These are phyloP conservation scores for Cartodere bifasciata DNA, from an alignment of 2,888 invertebrate species.

Conservation along the genomic window DNA sequence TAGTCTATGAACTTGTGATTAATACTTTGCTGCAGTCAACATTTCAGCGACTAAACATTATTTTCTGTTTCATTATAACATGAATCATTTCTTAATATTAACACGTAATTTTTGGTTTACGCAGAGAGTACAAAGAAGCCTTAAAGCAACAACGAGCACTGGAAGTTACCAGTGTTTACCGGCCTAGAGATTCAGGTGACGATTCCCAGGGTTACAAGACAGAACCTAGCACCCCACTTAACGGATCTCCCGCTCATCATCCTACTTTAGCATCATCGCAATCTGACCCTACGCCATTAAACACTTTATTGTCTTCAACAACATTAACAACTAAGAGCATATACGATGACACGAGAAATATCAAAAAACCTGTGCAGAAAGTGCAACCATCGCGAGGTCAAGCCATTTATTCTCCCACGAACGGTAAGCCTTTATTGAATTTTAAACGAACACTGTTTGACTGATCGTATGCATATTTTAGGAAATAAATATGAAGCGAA, in stretches of 20 bases:
- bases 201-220: conserved; percentile 43
- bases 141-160: conserved; percentile 72
- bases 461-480: too few species aligned
- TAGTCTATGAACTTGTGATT: too few species aligned
- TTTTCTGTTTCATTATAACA: neutral
- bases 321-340: conserved; percentile 44
- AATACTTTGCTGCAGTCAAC: too few species aligned
- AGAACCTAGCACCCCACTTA: conserved; percentile 38
- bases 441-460: too few species aligned
- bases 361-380: conserved; percentile 63
- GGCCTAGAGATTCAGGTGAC: conserved; percentile 47
- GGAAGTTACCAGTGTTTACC: conserved; percentile 57
- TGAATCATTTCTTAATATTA: neutral
- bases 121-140: conserved; percentile 81
- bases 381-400: conserved; percentile 70
- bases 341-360: conserved; percentile 37
- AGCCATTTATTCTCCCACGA: conserved; percentile 18
- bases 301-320: conserved; percentile 39
- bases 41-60: neutral
- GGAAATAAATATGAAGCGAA: too few species aligned
- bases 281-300: conserved; percentile 38
- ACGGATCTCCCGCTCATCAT: conserved; percentile 27
- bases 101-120: conserved; percentile 22
- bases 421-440: too few species aligned
- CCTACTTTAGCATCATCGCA: conserved; percentile 33